Percentiles rank a stretch among this genome's conserved stretches.
phyloP scores from a whole-genome alignment of 2,888 invertebrate genomes.

The Patella pellucida region DNA sequence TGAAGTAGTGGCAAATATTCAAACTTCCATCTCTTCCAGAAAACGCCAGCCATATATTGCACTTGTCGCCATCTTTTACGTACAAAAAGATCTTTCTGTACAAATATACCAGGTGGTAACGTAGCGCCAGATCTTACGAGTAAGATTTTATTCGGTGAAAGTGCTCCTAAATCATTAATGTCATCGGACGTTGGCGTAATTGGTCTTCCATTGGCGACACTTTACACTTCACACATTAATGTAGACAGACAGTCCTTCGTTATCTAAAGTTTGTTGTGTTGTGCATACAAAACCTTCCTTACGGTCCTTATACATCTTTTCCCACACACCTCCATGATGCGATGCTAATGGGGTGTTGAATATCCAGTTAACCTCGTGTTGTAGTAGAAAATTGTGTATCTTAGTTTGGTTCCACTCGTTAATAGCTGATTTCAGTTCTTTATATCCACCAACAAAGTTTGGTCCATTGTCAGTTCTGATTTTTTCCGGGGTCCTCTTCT shows the following conservation, averaged over 20 bases:
- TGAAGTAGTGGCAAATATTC: not conserved
- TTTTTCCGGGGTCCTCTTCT: slow-evolving; percentile 21
- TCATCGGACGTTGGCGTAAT: slow-evolving; percentile 20
- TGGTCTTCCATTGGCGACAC: slow-evolving; percentile 29
- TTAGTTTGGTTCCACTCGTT: slow-evolving; percentile 4
- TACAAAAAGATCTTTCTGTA: slow-evolving; percentile 27
- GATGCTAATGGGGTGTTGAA: slow-evolving; percentile 39
- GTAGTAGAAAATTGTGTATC: slow-evolving; percentile 14
- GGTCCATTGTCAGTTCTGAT: slow-evolving; percentile 28
- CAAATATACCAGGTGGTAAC: slow-evolving; percentile 31
- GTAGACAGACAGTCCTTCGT: slow-evolving; percentile 3
- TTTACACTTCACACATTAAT: slow-evolving; percentile 14
- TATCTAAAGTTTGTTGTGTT: not conserved
- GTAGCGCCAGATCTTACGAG: slow-evolving; percentile 6
- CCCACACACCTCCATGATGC: slow-evolving; percentile 37
- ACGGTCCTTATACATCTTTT: slow-evolving; percentile 19
- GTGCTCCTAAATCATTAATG: slow-evolving; percentile 22
- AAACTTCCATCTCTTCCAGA: slow-evolving; percentile 1
- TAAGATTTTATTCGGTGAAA: slow-evolving; percentile 33
- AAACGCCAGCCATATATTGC: slow-evolving; percentile 16
- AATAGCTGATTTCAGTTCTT: slow-evolving; percentile 15
- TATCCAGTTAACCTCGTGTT: slow-evolving; percentile 23
- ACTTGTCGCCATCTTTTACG: slow-evolving; percentile 29
- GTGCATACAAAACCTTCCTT: slow-evolving; percentile 4
- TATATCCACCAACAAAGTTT: slow-evolving; percentile 25